These are phyloP conservation scores for Atta cephalotes DNA, from an alignment of 1,140 invertebrate genomes.

Conservation along the genomic window DNA sequence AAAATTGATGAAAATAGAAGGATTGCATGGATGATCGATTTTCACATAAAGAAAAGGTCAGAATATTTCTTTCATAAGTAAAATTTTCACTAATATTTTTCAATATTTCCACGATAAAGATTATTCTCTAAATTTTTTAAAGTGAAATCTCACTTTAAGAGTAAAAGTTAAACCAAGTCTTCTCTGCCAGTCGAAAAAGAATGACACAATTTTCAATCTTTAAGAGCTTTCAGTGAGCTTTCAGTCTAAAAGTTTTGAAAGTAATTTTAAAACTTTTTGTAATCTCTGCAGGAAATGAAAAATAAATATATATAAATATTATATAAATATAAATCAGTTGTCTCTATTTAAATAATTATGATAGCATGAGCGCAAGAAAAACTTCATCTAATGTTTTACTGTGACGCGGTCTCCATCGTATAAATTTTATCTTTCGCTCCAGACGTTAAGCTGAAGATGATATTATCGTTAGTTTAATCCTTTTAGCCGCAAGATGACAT, in stretches of 20 bases:
- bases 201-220: too few species aligned
- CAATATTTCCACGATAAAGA: background rate
- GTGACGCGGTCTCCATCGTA: background rate
- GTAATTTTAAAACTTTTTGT: background rate
- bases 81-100: background rate
- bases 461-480: constrained; percentile 6
- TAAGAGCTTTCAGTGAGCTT: too few species aligned
- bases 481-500: constrained; percentile 9
- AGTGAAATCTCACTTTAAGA: too few species aligned
- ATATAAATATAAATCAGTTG: background rate
- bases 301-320: too few species aligned
- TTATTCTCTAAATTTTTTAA: too few species aligned
- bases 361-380: background rate
- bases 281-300: too few species aligned
- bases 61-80: background rate
- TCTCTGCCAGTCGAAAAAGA: too few species aligned
- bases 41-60: background rate
- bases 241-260: too few species aligned
- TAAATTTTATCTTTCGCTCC: background rate
- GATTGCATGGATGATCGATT: background rate
- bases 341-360: background rate
- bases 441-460: background rate
- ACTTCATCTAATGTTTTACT: background rate
- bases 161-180: too few species aligned
- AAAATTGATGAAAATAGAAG: background rate